phyloP scores from a whole-genome alignment of 2,888 invertebrate genomes.

The Dynastes maya region DNA sequence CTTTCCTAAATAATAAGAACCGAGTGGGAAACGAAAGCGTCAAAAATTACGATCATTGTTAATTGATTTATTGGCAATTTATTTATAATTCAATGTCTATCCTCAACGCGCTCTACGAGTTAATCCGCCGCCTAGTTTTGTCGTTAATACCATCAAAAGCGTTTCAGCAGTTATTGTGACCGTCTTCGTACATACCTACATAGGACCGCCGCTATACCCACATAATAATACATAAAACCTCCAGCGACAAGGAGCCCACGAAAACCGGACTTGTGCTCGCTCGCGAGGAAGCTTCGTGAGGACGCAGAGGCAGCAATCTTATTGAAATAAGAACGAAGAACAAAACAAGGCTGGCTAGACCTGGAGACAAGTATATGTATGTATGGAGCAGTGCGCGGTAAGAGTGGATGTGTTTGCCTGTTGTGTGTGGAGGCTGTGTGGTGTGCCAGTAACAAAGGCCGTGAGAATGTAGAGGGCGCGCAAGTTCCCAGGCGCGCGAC shows the following conservation, averaged over 20 bases:
- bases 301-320: conserved; percentile 39
- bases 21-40: too few relatives aligned
- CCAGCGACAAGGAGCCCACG: conserved; percentile 44
- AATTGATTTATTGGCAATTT: too few relatives aligned
- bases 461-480: conserved; percentile 53
- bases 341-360: conserved; percentile 50
- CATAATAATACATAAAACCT: conserved; percentile 25
- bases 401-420: conserved; percentile 50
- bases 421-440: conserved; percentile 43
- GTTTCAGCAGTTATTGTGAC: neutral
- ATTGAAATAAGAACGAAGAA: conserved; percentile 51
- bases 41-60: too few relatives aligned
- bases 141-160: too few relatives aligned
- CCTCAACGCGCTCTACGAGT: too few relatives aligned
- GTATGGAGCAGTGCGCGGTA: neutral
- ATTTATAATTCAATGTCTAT: too few relatives aligned
- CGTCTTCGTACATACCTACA: neutral
- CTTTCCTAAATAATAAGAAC: too few relatives aligned
- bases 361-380: conserved; percentile 47
- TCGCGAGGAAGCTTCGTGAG: conserved; percentile 31
- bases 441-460: conserved; percentile 51
- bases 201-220: neutral
- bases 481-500: conserved; percentile 53
- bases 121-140: too few relatives aligned
- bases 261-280: conserved; percentile 37